Evolutionary conservation across 2,888 invertebrate genomes (phyloP).

Genomic region (Glyphotaelius pellucidus): DNA sequence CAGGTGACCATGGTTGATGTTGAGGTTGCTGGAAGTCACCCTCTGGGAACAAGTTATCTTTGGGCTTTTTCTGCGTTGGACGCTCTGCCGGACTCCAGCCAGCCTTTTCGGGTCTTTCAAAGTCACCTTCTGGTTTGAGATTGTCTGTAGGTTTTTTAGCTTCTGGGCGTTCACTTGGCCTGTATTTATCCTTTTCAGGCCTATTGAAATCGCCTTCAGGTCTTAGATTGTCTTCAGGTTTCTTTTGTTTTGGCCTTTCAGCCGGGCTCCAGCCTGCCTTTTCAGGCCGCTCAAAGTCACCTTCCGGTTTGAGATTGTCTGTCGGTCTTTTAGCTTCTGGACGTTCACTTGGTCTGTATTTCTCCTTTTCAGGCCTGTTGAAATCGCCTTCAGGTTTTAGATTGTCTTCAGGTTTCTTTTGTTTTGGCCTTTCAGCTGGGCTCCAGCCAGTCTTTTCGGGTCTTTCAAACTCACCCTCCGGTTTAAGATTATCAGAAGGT

Average conservation of each 20-base stretch:
- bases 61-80: conserved; percentile 70
- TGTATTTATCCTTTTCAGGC: conserved; percentile 68
- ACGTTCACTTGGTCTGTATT: too few relatives aligned
- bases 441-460: too few relatives aligned
- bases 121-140: conserved; percentile 70
- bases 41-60: conserved; percentile 69
- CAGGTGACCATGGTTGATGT: conserved; percentile 68
- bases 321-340: conserved; percentile 71
- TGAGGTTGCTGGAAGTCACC: conserved; percentile 70
- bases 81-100: conserved; percentile 71
- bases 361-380: too few relatives aligned
- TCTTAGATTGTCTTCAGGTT: conserved; percentile 72
- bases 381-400: too few relatives aligned
- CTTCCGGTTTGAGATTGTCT: conserved; percentile 76
- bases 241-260: conserved; percentile 69
- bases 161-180: conserved; percentile 71
- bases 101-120: conserved; percentile 70
- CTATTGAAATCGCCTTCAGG: conserved; percentile 73
- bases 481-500: conserved; percentile 73
- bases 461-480: conserved; percentile 77
- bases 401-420: too few relatives aligned
- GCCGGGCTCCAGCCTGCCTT: conserved; percentile 75
- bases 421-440: too few relatives aligned
- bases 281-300: conserved; percentile 75
- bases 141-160: conserved; percentile 74